Evolutionary conservation across 2,797 vertebrate species (phyloP).

Genomic region (Mallotus villosus): DNA sequence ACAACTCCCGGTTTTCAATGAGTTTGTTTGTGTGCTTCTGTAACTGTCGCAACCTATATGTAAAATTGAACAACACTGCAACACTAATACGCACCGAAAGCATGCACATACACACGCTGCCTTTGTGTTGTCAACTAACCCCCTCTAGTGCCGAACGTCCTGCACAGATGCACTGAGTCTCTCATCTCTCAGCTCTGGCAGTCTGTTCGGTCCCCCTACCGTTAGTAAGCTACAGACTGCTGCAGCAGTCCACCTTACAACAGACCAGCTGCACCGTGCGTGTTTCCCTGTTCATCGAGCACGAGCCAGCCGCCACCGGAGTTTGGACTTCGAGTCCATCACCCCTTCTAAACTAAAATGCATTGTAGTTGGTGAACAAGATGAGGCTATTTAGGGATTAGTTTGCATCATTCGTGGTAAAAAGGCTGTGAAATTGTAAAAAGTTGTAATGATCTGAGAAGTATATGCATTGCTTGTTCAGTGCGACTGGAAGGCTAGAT

Average conservation of each 20-base stretch:
- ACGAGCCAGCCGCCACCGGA: constrained; percentile 3
- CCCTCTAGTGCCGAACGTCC: constrained; percentile 76
- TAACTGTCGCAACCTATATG: too few species aligned
- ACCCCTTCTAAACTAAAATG: neutral
- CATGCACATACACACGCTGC: constrained; percentile 39
- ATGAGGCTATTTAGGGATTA: neutral
- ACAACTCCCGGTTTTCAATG: too few species aligned
- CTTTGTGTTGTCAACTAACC: constrained; percentile 74
- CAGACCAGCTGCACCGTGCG: neutral
- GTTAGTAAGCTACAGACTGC: constrained; percentile 25
- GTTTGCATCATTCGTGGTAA: too few species aligned
- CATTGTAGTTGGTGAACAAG: too few species aligned
- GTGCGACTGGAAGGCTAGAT: neutral
- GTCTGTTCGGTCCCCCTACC: constrained; percentile 47
- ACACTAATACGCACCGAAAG: constrained; percentile 16
- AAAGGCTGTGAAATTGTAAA: neutral
- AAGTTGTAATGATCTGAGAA: constrained; percentile 4
- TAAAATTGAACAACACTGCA: too few species aligned
- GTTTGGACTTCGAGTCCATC: neutral
- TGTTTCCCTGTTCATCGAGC: neutral
- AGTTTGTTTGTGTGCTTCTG: too few species aligned
- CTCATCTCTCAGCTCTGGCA: constrained; percentile 16
- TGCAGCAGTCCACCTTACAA: constrained; percentile 7
- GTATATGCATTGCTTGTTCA: neutral
- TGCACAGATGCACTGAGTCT: constrained; percentile 68